Evolutionary conservation across 2,113 vertebrate genomes (phyloP).

Genomic region (Chaetorhynchus papuensis): DNA sequence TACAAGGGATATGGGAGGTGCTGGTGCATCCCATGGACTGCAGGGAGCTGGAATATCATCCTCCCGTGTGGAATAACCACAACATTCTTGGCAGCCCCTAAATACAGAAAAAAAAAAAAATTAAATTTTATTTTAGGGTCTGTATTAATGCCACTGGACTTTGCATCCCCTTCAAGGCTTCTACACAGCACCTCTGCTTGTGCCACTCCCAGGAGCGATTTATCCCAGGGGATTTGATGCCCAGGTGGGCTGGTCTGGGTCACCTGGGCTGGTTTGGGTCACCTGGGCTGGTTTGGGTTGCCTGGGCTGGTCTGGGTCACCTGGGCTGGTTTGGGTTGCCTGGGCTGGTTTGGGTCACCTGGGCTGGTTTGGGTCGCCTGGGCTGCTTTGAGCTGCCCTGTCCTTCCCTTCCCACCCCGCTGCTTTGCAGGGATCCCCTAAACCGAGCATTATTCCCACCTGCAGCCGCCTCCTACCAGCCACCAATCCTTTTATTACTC

Average conservation of each 20-base stretch:
- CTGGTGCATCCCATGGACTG: no score
- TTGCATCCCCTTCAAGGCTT: background rate
- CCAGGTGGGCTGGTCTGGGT: background rate
- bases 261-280: background rate
- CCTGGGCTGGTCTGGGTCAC: no score
- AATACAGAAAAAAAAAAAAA: background rate
- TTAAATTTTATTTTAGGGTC: fast-evolving
- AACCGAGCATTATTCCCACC: background rate
- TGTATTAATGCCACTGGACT: fast-evolving
- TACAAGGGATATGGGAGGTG: fast-evolving
- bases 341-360: background rate
- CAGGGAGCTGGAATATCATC: background rate
- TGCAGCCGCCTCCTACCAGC: background rate
- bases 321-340: background rate
- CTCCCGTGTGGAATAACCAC: background rate
- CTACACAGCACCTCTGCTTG: background rate
- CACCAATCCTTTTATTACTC: background rate
- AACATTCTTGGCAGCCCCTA: no score
- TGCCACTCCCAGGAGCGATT: background rate
- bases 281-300: background rate
- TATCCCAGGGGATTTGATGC: background rate
- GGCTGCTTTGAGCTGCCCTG: background rate
- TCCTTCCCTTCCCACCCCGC: background rate
- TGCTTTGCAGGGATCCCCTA: background rate
- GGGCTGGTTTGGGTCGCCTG: no score